phyloP scores from a whole-genome alignment of 2,113 vertebrate species.

The Peromyscus polionotus region DNA sequence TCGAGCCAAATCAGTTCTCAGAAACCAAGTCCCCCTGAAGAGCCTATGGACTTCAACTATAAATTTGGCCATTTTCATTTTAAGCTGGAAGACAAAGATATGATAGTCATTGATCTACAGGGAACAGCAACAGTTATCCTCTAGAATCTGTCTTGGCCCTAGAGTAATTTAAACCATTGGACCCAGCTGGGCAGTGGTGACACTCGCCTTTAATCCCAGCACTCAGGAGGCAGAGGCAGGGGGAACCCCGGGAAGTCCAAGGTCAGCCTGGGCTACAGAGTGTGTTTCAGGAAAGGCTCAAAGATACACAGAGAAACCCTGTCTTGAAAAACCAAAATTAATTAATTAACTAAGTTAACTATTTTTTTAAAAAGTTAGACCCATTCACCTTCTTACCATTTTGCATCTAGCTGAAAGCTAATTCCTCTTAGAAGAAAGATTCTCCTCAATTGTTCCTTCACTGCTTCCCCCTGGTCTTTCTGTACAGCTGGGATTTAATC shows the following conservation, averaged over 20 bases:
- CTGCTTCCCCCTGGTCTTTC: not conserved
- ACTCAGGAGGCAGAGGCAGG: too few relatives aligned
- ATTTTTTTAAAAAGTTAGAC: not conserved
- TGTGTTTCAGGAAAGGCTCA: too few relatives aligned
- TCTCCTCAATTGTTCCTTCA: not conserved
- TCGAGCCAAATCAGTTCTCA: not conserved
- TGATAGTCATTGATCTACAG: not conserved
- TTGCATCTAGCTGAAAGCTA: not conserved
- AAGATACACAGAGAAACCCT: too few relatives aligned
- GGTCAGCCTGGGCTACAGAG: too few relatives aligned
- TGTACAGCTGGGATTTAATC: not conserved
- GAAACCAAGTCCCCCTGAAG: not conserved
- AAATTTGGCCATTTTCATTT: not conserved
- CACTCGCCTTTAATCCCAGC: too few relatives aligned
- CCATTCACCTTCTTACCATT: not conserved
- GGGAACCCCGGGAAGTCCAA: too few relatives aligned
- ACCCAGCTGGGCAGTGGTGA: too few relatives aligned
- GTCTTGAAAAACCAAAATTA: too few relatives aligned
- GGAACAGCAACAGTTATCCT: not conserved
- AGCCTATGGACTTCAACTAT: not conserved
- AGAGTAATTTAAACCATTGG: constrained; percentile 23
- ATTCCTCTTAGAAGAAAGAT: not conserved
- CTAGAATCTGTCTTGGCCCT: not conserved
- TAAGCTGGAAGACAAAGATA: not conserved
- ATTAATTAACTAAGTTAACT: too few relatives aligned